Base-by-base conservation (phyloP, 2,797 vertebrate species). In the Microctenopoma steveboyesi region DNA sequence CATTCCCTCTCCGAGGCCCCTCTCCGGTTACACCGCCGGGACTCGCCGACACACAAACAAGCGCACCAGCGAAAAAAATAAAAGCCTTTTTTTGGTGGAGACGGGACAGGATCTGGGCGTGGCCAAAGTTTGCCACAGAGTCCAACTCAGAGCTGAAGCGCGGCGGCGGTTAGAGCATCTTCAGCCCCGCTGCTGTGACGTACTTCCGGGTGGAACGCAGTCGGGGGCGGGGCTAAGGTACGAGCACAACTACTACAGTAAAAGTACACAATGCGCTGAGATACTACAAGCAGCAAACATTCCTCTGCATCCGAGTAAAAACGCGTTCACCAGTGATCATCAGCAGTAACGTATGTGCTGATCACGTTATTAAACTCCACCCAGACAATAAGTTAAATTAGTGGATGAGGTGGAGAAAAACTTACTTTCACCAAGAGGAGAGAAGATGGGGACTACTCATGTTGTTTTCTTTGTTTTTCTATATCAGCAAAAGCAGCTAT, bases 21-120 rank as follows among this genome's bases (percentile, higher is more conserved):
- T 93, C 92, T 94, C 93, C 90, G 91, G 85, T 94, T 94, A 89
- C 94, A 93, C 93, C 92, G 90, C 92, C 94, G 94, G 93, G 94
- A 92, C 92, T 82, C 91, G 82, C 93, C 90, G 87, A 83, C 88
- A 91, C 89, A 77, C 87, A 93, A 90, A 94, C 89, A 90, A 92
- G 90, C 86, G 86, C 89, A 89, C 89, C 88, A 67, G 56, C 70
- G 69, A 18, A 7, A 30, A 52, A 68, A 64, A 56, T 27, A 63
- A 45, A 47, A 50, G 14, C 10, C 39, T 83, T 79, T 83, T 69
- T 27, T 39, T 16, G 18, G 76, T 72, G 70, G 78, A 91, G 91
- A 90, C 84, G 85, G 88, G 86, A 72, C 90, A 91, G 91, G 88
- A 92, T 92, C 87, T 91, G 92, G 93, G 93, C 91, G 92, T 92